phyloP scores from a whole-genome alignment of 2,797 vertebrate genomes.

The Myripristis murdjan region DNA sequence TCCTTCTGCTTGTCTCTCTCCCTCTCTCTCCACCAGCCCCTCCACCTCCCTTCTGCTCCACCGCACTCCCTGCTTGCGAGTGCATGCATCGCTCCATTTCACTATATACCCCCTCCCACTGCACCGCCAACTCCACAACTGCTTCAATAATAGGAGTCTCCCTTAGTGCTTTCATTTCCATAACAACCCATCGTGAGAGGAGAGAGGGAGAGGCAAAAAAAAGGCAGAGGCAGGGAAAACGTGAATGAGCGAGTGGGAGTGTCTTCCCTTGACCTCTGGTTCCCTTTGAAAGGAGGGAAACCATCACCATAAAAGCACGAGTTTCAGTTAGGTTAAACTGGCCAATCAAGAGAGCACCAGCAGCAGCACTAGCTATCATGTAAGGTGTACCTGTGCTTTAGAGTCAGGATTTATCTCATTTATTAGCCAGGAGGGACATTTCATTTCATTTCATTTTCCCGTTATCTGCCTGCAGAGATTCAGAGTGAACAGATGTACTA shows the following conservation, averaged over 20 bases:
- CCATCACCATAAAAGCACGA: conserved; percentile 21
- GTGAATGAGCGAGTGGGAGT: conserved; percentile 74
- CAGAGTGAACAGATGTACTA: too few species aligned
- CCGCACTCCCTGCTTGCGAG: conserved; percentile 76
- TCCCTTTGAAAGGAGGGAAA: conserved; percentile 59
- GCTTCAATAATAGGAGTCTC: conserved; percentile 73
- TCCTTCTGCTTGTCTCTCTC: conserved; percentile 45
- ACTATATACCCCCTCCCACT: conserved; percentile 57
- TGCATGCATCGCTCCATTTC: conserved; percentile 80
- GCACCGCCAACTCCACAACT: conserved; percentile 68
- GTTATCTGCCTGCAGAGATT: neutral
- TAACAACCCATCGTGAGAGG: conserved; percentile 81
- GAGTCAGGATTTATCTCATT: neutral
- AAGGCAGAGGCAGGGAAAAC: conserved; percentile 48
- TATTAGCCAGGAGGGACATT: neutral
- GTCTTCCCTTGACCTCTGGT: conserved; percentile 66
- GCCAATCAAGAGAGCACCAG: conserved; percentile 34
- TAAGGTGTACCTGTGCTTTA: neutral
- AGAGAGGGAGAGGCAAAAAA: conserved; percentile 33
- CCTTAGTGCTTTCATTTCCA: conserved; percentile 83
- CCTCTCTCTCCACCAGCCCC: conserved; percentile 32
- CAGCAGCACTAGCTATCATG: neutral
- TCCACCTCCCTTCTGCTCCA: conserved; percentile 78
- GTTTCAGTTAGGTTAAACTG: conserved; percentile 62
- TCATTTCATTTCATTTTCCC: neutral